phyloP scores from a whole-genome alignment of 2,113 vertebrate species.

The Sitta europaea region DNA sequence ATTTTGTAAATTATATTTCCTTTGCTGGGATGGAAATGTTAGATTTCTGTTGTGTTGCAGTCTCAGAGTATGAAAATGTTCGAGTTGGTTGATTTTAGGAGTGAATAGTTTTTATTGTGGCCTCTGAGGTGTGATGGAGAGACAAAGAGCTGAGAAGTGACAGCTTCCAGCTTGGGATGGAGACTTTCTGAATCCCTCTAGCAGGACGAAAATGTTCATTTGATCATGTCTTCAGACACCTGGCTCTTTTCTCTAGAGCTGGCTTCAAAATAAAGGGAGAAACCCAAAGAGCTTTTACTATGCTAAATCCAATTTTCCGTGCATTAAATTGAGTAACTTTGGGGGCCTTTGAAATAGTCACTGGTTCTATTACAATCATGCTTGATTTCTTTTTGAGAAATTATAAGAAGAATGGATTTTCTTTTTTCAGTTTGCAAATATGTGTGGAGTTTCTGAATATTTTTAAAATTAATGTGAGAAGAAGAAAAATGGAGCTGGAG shows the following conservation, averaged over 20 bases:
- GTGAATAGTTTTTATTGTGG: not conserved
- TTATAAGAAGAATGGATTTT: not conserved
- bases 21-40: not conserved
- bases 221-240: not conserved
- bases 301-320: not conserved
- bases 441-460: not conserved
- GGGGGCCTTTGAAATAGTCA: not conserved
- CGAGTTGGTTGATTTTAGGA: not conserved
- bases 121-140: not conserved
- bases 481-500: not conserved
- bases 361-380: not conserved
- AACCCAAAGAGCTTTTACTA: not conserved
- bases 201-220: not conserved
- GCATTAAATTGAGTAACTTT: not conserved
- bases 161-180: not conserved
- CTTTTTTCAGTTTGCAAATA: not conserved
- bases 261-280: not conserved
- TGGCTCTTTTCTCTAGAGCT: not conserved
- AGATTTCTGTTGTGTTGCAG: not conserved
- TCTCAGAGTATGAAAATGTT: not conserved
- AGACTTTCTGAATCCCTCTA: not conserved
- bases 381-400: not conserved
- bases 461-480: not conserved
- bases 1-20: not conserved
- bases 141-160: not conserved